Evolutionary conservation across 2,113 vertebrate genomes (phyloP), one percentile per base, ranked within the genome.

Genomic region (Lepus americanus): DNA sequence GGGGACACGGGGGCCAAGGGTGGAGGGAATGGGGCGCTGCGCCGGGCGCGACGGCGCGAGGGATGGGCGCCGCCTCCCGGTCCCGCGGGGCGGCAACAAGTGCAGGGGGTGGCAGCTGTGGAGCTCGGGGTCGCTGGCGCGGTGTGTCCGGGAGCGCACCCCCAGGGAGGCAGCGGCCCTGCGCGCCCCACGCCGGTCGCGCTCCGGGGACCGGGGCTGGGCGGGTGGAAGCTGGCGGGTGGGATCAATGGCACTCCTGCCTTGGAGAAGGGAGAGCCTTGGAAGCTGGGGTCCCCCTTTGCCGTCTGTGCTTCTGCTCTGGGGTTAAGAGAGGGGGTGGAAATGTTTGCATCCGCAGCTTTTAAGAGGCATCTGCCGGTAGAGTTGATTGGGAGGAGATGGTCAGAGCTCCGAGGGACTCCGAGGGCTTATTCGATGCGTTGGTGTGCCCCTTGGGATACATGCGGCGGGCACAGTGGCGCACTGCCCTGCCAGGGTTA

Each of bases 21-120:
- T 66, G 66, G 53, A n/a, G 66, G 67, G 51, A 11, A 23, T 12
- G 14, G 83, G 27, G 27, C 31, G 70, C 72, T 10, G 73, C 82
- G n/a, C 84, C 51, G 29, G 27, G 51, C 74, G 22, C 20, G 2
- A 88, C 20, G 33, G 92, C 22, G 1, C 6, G 59, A 66, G 66
- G 94, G 76, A 27, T 49, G 93, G 90, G 89, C 91, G 67, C 90
- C 82, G 88, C 91, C 94, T 76, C 61, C 70, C 1, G 33, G 77
- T 29, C 79, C 85, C 77, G 23, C 7, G 27, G 51, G 79, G 33
- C 33, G 0, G 94, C 96, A 89, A 93, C 97, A 96, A 97, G 95
- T 97, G 96, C 94, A 53, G 2, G 13, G 88, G 63, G 84, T 44
- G 16, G 94, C 94, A 59, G 94, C 96, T 69, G 95, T n/a, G 5